A percentile compares a stretch with the other conserved stretches of the same genome.
Evolutionary conservation across 2,888 invertebrate genomes (phyloP).

Genomic region (Cistogaster globosa): DNA sequence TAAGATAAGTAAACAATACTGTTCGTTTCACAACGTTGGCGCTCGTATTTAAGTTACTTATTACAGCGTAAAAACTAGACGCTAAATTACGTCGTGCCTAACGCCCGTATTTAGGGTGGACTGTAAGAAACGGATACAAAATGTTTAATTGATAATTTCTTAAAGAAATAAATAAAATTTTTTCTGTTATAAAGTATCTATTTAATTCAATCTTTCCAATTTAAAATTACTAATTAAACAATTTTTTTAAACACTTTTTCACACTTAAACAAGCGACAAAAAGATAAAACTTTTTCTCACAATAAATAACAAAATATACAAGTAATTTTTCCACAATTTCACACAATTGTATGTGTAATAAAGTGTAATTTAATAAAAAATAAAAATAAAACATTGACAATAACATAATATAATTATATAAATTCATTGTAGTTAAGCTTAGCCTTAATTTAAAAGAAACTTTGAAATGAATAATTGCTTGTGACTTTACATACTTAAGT

Average conservation of each 20-base stretch:
- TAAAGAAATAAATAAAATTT: too few relatives aligned
- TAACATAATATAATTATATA: conserved; percentile 49
- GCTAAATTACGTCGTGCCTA: too few relatives aligned
- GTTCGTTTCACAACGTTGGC: too few relatives aligned
- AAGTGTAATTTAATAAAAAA: conserved; percentile 30
- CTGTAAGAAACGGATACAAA: too few relatives aligned
- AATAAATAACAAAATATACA: conserved; percentile 14
- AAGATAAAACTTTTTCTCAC: conserved; percentile 24
- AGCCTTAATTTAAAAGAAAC: background rate
- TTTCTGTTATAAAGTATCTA: too few relatives aligned
- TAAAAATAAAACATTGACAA: conserved; percentile 27
- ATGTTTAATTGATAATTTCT: too few relatives aligned
- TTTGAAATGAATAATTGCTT: conserved; percentile 32
- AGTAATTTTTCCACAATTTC: conserved; percentile 50
- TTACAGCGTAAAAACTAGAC: too few relatives aligned
- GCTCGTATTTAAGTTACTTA: too few relatives aligned
- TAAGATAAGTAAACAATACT: too few relatives aligned
- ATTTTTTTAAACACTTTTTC: conserved; percentile 23
- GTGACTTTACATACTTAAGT: background rate
- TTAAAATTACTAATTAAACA: conserved; percentile 28
- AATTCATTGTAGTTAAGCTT: conserved; percentile 12
- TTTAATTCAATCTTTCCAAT: background rate
- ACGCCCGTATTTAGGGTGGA: too few relatives aligned
- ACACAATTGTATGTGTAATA: conserved; percentile 49
- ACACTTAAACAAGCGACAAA: conserved; percentile 8